Evolutionary conservation across 2,888 invertebrate genomes (phyloP), one percentile per base, ranked within the genome.

Genomic region (Ariolimax columbianus): DNA sequence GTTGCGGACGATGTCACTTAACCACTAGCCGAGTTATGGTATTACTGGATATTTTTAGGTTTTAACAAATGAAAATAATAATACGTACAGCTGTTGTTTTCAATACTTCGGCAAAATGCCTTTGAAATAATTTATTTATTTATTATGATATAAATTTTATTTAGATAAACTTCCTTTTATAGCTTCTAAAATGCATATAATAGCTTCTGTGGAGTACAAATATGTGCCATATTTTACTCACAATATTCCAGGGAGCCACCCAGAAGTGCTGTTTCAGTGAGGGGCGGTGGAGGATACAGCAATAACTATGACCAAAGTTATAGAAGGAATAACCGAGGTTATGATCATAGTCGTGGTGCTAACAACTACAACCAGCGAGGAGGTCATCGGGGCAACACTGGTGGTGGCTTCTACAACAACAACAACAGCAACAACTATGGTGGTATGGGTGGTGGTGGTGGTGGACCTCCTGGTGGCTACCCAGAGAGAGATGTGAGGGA

Each of bases 181-280:
- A 47, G 47, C 47, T 47, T 14, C 47, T 11, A 7, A 47, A 47
- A 7, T 47, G 47, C 47, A 47, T 47, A 47, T 47, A 47, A 11
- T 47, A 14, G 7, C 14, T 47, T 47, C 47, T 11, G 47, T 47
- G 14, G 7, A 14, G 7, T 47, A 47, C 47, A 47, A 7, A 55
- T 55, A 23, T 55, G 55, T 55, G 23, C 4, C 4, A 63, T n/a
- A 6, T 63, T 63, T 2, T 63, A 7, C 4, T 63, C 3, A 63
- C 59, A 63, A n/a, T 63, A 63, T 72, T 72, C 43, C 84, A 91
- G 91, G 83, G 91, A 91, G 33, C 89, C 86, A 23, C 89, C 90
- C 14, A 89, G 89, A 82, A 90, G 90, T 88, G 86, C 90, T 40
- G 89, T 88, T 23, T 85, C 89, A 68, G 88, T 89, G 19, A 55